A percentile compares a stretch with the other conserved stretches of the same genome.
phyloP scores from a whole-genome alignment of 1,140 invertebrate genomes.

The Mylabris phalerata region DNA sequence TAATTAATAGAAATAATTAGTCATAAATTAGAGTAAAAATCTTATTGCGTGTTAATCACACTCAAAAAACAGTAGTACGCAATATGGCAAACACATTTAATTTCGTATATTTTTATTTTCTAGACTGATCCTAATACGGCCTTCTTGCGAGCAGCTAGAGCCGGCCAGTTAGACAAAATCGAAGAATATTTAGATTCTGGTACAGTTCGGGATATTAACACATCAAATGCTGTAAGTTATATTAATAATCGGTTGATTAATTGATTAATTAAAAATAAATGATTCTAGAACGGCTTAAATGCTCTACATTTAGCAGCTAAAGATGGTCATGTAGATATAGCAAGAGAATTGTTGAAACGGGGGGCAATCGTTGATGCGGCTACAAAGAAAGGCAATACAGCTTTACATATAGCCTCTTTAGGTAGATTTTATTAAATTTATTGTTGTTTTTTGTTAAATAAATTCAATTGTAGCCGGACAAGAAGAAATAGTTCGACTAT shows the following conservation, averaged over 20 bases:
- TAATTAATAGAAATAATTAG: too few species aligned
- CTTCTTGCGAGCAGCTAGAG: slow-evolving; percentile 89
- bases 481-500: slow-evolving; percentile 85
- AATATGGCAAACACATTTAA: background rate
- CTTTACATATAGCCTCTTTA: slow-evolving; percentile 97
- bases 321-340: slow-evolving; percentile 94
- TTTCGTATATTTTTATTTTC: slow-evolving; percentile 40
- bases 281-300: slow-evolving; percentile 88
- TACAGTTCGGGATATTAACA: slow-evolving; percentile 88
- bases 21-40: too few species aligned
- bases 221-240: slow-evolving; percentile 88
- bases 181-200: slow-evolving; percentile 87
- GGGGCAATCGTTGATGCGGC: slow-evolving; percentile 92
- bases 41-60: too few species aligned
- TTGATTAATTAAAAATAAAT: slow-evolving; percentile 1
- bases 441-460: background rate
- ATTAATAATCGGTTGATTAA: background rate
- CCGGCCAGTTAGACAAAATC: slow-evolving; percentile 93
- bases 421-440: slow-evolving; percentile 46
- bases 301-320: slow-evolving; percentile 96
- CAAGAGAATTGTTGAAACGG: slow-evolving; percentile 81
- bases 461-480: slow-evolving; percentile 66
- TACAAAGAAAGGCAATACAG: slow-evolving; percentile 99
- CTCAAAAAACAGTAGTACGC: too few species aligned
- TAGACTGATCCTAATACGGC: slow-evolving; percentile 77